Evolutionary conservation across 2,888 invertebrate genomes (phyloP).

Genomic region (Sinotaia quadrata): DNA sequence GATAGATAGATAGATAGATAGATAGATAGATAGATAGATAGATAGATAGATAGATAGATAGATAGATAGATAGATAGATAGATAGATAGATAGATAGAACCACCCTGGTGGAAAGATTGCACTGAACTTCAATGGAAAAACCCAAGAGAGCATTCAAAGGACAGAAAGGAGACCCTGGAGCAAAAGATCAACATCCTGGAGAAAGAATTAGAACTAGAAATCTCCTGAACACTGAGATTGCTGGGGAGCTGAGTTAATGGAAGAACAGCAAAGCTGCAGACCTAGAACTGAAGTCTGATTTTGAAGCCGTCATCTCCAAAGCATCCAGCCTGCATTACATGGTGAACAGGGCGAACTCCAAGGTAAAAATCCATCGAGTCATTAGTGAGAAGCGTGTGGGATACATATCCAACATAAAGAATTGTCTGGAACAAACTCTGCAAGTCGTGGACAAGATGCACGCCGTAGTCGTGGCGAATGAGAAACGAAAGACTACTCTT

Average conservation of each 20-base stretch:
- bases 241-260: constrained; percentile 5
- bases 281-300: constrained; percentile 27
- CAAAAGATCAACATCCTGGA: constrained; percentile 16
- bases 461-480: not conserved
- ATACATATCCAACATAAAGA: constrained; percentile 9
- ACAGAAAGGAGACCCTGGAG: constrained; percentile 11
- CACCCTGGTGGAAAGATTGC: constrained; percentile 16
- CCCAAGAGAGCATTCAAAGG: constrained; percentile 23
- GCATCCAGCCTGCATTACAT: constrained; percentile 20
- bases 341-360: constrained; percentile 7
- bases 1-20: no score
- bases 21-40: no score
- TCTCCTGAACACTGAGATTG: constrained; percentile 10
- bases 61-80: no score
- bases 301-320: constrained; percentile 23
- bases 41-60: no score
- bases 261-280: constrained; percentile 11
- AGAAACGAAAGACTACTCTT: not conserved
- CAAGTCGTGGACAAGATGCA: not conserved
- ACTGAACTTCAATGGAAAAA: constrained; percentile 15
- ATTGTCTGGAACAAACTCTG: not conserved
- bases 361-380: not conserved
- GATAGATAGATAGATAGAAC: no score
- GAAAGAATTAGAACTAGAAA: not conserved
- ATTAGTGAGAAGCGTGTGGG: constrained; percentile 16